Percentiles rank a stretch among this genome's conserved stretches.
Conservation (phyloP, 2,113 vertebrate genomes). For the Malurus cyaneus region DNA sequence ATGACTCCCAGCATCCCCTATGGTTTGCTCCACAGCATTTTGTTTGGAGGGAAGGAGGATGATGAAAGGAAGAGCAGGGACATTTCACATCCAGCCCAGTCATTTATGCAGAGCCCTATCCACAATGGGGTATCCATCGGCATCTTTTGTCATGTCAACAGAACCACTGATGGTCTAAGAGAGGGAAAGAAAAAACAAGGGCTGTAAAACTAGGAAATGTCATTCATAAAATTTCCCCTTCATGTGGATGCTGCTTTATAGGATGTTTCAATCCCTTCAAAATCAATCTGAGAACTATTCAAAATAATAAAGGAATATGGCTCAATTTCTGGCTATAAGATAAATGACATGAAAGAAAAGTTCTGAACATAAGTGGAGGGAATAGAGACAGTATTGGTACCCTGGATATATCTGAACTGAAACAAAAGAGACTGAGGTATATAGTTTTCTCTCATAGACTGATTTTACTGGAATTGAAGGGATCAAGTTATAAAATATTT, state of each 20-base stretch:
- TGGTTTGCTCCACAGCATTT: not conserved
- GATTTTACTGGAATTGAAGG: not conserved
- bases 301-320: slow-evolving; percentile 24
- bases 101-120: not conserved
- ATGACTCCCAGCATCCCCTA: not conserved
- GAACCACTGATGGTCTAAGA: not conserved
- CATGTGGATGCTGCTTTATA: not conserved
- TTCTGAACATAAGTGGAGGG: not conserved
- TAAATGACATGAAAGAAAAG: not conserved
- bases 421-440: not conserved
- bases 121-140: not conserved
- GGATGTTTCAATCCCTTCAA: slow-evolving; percentile 11
- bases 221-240: slow-evolving; percentile 22
- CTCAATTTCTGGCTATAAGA: not conserved
- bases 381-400: not conserved
- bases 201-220: not conserved
- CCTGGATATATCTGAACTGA: slow-evolving; percentile 11
- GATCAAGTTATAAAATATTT: slow-evolving; percentile 9
- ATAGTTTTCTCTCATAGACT: not conserved
- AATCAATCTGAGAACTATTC: not conserved
- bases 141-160: not conserved
- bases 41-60: not conserved
- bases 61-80: not conserved
- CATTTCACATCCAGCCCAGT: not conserved
- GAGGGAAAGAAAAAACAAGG: not conserved